phyloP scores from a whole-genome alignment of 2,113 vertebrate species.

The Centrocercus urophasianus region DNA sequence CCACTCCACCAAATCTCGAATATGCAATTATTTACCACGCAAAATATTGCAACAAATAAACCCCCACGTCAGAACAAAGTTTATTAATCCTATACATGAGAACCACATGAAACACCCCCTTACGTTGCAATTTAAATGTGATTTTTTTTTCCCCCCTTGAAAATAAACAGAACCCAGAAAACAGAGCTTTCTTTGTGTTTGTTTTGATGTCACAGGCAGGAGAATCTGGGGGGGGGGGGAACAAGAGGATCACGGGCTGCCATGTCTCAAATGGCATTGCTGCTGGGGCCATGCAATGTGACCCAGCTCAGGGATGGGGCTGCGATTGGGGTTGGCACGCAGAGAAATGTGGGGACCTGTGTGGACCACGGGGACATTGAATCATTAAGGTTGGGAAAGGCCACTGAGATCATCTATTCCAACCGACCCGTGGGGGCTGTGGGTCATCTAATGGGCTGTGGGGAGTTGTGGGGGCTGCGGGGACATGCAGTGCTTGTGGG shows the following conservation, averaged over 20 bases:
- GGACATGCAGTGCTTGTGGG: too few species aligned
- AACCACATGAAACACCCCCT: conserved; percentile 81
- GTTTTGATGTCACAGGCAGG: not conserved
- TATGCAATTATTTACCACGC: conserved; percentile 90
- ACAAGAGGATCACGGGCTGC: not conserved
- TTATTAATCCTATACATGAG: conserved; percentile 81
- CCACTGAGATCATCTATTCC: too few species aligned
- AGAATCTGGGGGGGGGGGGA: rapidly evolving
- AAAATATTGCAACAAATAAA: conserved; percentile 51
- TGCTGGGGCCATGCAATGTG: too few species aligned
- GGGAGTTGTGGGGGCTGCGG: not conserved
- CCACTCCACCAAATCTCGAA: conserved; percentile 84
- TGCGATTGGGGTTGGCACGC: rapidly evolving
- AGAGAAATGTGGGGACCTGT: not conserved
- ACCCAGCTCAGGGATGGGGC: not conserved
- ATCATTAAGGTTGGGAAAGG: too few species aligned
- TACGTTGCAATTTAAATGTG: conserved; percentile 80
- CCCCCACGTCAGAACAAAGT: conserved; percentile 81
- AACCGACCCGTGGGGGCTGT: rapidly evolving
- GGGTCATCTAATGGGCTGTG: too few species aligned
- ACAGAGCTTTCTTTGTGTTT: not conserved
- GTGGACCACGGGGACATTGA: not conserved
- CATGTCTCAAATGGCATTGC: rapidly evolving
- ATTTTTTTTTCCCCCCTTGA: conserved; percentile 74
- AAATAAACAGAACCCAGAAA: conserved; percentile 86